Base-by-base conservation (phyloP, 2,797 vertebrate genomes). In the Pseudochromis fuscus region DNA sequence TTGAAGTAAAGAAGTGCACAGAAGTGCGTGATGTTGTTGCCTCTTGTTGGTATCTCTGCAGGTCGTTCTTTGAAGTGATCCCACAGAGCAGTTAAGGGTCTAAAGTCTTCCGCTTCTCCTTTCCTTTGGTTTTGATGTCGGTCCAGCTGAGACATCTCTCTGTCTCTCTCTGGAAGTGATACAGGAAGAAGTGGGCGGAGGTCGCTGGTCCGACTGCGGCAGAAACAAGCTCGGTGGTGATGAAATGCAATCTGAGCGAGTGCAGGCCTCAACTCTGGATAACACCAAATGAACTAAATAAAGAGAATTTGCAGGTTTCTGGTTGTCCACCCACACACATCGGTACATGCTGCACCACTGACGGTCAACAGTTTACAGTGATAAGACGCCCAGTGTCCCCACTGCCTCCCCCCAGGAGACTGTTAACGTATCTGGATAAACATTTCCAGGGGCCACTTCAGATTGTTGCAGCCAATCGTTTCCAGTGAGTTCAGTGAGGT, bases 211-310 rank as follows among this genome's bases (percentile, higher is more conserved):
- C 57, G 57, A 27, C 25, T 59, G 74, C 25, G 53, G 72, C 64
- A 69, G 77, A 84, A 77, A 79, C 69, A 51, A 78, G 59, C 73
- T 67, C 60, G 11, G 4, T 33, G 74, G 87, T 82, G 91, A 81
- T 92, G 92, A 94, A 92, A 93, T 46, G 48, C 44, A 28, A 80
- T 66, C 83, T 92, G 92, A 94, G 77, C 50, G 55, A 82, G 73
- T 53, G 77, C 93, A 92, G 92, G 44, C 25, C 65, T 78, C 46
- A 11, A 45, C 45, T 76, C 67, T 66, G 81, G 69, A 82, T 57
- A 87, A 87, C 76, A 74, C 59, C 61, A 78, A 79, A 67, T n/a
- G 30, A n/a, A 73, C 75, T 66, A 74, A 86, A 83, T 78, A 61
- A 76, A 77, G 83, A 86, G 31, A 84, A 72, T 73, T 80, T 77